These are phyloP conservation scores for Leptogaster cylindrica DNA, from an alignment of 2,888 invertebrate species.

Conservation along the genomic window DNA sequence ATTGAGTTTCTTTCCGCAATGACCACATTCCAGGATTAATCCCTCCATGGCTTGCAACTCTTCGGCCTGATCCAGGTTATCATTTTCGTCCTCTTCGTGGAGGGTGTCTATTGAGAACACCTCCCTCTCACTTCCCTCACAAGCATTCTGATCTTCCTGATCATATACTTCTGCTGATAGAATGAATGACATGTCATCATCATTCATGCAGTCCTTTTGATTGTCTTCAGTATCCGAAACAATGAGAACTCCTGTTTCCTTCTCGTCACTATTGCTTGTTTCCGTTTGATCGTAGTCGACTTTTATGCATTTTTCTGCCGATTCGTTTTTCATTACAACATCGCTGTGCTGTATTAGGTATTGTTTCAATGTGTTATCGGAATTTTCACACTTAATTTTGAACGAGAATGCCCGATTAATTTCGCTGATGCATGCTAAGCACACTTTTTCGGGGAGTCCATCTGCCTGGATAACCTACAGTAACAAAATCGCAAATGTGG, in stretches of 20 bases:
- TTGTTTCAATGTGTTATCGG: slow-evolving; percentile 57
- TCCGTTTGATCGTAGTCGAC: too few species aligned
- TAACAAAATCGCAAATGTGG: background rate
- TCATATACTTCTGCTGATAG: too few species aligned
- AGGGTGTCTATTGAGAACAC: too few species aligned
- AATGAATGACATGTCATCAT: background rate
- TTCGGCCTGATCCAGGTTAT: too few species aligned
- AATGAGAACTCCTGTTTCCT: too few species aligned
- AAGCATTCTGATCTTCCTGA: background rate
- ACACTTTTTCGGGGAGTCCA: slow-evolving; percentile 59
- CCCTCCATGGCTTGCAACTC: too few species aligned
- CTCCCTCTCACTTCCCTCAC: background rate
- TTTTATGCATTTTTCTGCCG: too few species aligned
- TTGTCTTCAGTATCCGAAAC: too few species aligned
- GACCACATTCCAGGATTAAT: slow-evolving; percentile 19
- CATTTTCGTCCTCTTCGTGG: too few species aligned
- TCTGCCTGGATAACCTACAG: slow-evolving; percentile 56
- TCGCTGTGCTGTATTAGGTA: slow-evolving; percentile 48
- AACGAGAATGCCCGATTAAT: slow-evolving; percentile 60
- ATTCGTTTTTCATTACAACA: background rate
- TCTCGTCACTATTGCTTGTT: too few species aligned
- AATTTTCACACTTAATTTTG: slow-evolving; percentile 60
- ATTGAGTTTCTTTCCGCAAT: slow-evolving; percentile 45
- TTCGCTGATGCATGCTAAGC: slow-evolving; percentile 58
- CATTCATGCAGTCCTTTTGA: background rate